Percentiles rank a stretch among this genome's conserved stretches.
Evolutionary conservation across 1,140 invertebrate genomes (phyloP).

Genomic region (Neodiprion fabricii): DNA sequence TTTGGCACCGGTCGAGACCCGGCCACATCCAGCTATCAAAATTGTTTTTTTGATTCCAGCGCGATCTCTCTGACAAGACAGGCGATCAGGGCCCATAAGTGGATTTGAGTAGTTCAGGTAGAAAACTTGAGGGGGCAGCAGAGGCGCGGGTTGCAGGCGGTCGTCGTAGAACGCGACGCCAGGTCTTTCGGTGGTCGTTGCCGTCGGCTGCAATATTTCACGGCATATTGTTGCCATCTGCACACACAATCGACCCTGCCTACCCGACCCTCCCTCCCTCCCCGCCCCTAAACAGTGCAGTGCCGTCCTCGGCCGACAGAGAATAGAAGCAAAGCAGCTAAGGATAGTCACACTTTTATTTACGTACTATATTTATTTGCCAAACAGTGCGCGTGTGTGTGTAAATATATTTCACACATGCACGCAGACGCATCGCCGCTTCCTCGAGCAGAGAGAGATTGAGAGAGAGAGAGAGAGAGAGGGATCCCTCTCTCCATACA

Average conservation of each 20-base stretch:
- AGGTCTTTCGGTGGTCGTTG: conserved; percentile 22
- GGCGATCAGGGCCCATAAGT: too few species aligned
- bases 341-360: conserved; percentile 49
- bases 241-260: conserved; percentile 46
- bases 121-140: not conserved
- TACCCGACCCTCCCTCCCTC: too few species aligned
- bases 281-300: not conserved
- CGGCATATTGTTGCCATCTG: conserved; percentile 63
- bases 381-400: conserved; percentile 36
- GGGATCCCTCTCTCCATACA: too few species aligned
- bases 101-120: too few species aligned
- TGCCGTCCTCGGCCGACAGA: conserved; percentile 34
- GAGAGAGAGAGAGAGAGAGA: too few species aligned
- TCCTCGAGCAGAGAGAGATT: too few species aligned
- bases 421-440: too few species aligned
- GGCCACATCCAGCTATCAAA: too few species aligned
- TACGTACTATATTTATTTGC: conserved; percentile 61
- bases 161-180: not conserved
- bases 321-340: conserved; percentile 31
- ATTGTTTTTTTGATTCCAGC: too few species aligned
- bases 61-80: too few species aligned
- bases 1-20: too few species aligned
- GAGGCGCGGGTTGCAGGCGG: not conserved
- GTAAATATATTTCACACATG: too few species aligned
- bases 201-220: conserved; percentile 56